Evolutionary conservation across 2,113 vertebrate genomes (phyloP).

Genomic region (Suncus etruscus): DNA sequence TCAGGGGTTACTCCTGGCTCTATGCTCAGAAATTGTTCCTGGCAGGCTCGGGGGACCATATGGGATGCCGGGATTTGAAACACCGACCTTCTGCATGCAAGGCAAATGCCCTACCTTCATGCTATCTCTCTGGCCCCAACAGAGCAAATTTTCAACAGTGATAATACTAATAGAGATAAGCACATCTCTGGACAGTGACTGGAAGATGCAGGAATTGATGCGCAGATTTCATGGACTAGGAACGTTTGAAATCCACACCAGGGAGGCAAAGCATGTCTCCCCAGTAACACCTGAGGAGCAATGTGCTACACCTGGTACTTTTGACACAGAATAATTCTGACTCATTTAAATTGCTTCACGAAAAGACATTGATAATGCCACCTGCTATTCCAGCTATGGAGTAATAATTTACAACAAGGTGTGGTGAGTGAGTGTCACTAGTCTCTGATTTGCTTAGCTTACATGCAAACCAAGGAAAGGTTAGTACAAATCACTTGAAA

Average conservation of each 20-base stretch:
- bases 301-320: neutral
- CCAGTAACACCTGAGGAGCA: neutral
- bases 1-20: too few relatives aligned
- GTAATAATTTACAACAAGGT: neutral
- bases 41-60: too few relatives aligned
- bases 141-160: constrained; percentile 36
- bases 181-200: neutral
- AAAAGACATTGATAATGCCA: neutral
- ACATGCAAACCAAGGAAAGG: constrained; percentile 39
- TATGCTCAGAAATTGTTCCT: too few relatives aligned
- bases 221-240: neutral
- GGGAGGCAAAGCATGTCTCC: neutral
- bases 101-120: too few relatives aligned
- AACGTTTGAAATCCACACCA: constrained; percentile 19
- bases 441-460: constrained; percentile 29
- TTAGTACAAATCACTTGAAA: constrained; percentile 43
- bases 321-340: constrained; percentile 18
- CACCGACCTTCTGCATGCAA: too few relatives aligned
- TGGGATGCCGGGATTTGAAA: too few relatives aligned
- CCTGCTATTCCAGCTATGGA: constrained; percentile 5
- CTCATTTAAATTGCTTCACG: constrained; percentile 13
- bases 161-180: neutral
- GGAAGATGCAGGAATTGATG: neutral
- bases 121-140: neutral
- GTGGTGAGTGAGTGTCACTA: constrained; percentile 35